These are phyloP conservation scores for Podarcis raffonei DNA, from an alignment of 2,113 vertebrate species.

Conservation along the genomic window DNA sequence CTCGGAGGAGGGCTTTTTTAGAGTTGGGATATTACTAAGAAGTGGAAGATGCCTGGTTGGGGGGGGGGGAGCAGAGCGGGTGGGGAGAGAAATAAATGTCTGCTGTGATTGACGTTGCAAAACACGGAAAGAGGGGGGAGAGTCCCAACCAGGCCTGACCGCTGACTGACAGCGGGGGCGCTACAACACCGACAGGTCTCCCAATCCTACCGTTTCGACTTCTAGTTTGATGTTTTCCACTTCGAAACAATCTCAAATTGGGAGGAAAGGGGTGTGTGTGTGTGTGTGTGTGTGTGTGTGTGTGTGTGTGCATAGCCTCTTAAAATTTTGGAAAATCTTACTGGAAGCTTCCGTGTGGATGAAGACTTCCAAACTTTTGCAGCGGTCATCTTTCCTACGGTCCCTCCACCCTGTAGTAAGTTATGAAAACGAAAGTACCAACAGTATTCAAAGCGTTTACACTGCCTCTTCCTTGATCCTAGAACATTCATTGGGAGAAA, in stretches of 20 bases:
- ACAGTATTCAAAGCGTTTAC: neutral
- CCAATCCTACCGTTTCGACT: neutral
- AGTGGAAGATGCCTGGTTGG: constrained; percentile 6
- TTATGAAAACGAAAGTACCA: neutral
- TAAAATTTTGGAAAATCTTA: neutral
- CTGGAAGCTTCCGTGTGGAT: neutral
- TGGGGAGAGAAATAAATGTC: constrained; percentile 71
- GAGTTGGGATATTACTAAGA: constrained; percentile 79
- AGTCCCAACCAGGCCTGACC: neutral
- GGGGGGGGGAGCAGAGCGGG: neutral
- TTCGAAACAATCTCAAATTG: neutral
- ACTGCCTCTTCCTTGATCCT: no score
- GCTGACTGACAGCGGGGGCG: constrained; percentile 21
- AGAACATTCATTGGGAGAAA: neutral
- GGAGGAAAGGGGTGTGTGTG: no score
- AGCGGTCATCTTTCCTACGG: no score
- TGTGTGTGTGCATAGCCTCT: no score
- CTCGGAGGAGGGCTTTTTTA: constrained; percentile 76
- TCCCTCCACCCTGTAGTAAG: neutral
- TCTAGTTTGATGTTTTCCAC: neutral
- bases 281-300: no score
- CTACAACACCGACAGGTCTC: constrained; percentile 1
- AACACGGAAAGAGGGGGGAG: neutral
- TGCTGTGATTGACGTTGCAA: constrained; percentile 86
- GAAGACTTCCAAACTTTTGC: neutral